Percentiles rank a stretch among this genome's conserved stretches.
phyloP scores from a whole-genome alignment of 1,140 invertebrate species.

The Aphis gossypii region DNA sequence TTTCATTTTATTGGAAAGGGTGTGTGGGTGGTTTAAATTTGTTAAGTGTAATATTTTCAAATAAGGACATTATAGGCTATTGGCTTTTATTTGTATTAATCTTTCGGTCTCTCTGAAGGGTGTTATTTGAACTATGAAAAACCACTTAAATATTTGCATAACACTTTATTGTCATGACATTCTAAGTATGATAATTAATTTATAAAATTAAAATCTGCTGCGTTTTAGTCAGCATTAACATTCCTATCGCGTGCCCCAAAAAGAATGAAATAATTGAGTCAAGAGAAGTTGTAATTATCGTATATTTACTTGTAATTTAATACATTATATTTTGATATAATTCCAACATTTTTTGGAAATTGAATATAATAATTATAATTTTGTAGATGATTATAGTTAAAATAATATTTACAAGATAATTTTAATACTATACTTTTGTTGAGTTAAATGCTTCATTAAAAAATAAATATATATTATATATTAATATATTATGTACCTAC shows the following conservation, averaged over 20 bases:
- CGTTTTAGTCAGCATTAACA: not conserved
- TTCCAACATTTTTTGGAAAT: no score
- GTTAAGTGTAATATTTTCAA: not conserved
- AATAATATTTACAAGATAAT: no score
- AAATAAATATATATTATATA: no score
- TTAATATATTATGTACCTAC: no score
- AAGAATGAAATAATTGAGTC: no score
- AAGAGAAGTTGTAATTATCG: no score
- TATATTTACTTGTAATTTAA: no score
- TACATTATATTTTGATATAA: no score
- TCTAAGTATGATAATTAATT: not conserved
- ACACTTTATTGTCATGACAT: not conserved
- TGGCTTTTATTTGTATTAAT: not conserved
- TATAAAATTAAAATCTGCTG: not conserved
- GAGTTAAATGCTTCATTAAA: no score
- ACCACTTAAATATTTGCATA: not conserved
- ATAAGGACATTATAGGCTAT: not conserved
- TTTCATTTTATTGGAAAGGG: not conserved
- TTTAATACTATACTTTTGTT: no score
- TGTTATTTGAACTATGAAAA: not conserved
- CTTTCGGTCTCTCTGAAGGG: not conserved
- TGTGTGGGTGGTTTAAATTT: not conserved
- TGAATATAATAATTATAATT: no score
- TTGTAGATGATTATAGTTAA: no score
- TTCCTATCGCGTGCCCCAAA: not conserved